Base-by-base conservation (phyloP, 2,113 vertebrate genomes). In the Riparia riparia region DNA sequence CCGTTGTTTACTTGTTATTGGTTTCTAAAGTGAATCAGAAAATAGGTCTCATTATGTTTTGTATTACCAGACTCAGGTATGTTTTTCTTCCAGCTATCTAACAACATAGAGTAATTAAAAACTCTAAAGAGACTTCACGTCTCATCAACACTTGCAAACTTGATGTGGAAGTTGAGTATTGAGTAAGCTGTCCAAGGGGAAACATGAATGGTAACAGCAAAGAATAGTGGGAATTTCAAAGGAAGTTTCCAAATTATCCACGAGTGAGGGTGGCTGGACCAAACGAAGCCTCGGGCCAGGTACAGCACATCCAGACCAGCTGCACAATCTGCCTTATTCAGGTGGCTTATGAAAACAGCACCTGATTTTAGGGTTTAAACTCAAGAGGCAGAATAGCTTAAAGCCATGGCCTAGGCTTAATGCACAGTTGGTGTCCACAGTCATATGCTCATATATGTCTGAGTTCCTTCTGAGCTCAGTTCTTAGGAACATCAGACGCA, bases 381-480 rank as follows among this genome's bases (percentile, higher is more conserved):
- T 65, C 28, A 41, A 22, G 41, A 91, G 22, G 19, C 21, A 37
- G n/a, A 81, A 74, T 0, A 66, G 10, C 39, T 72, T 37, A 86
- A 80, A 88, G 41, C 21, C 50, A 28, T 6, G 28, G 57, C 28
- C 37, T 45, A 42, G 31, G 39, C 29, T 66, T 70, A 74, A 47
- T 1, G 10, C 49, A 50, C 68, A 78, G 56, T 18, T 78, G 26
- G 34, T 47, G 25, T 66, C 32, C 51, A 50, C 0, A 10, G 54
- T 34, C 72, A 34, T 2, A 3, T 0, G 17, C 0, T 34, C 72
- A 39, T 2, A 3, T 0, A 22, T 0, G 1, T 26, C 56, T 2
- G 2, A 5, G 3, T 6, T 77, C 34, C 77, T 70, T 89, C 66
- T 49, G 37, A 80, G 76, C 19, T 45, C 50, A 39, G 29, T 9